Base-by-base conservation (phyloP, 1,140 invertebrate genomes). In the Drosophila santomea region DNA sequence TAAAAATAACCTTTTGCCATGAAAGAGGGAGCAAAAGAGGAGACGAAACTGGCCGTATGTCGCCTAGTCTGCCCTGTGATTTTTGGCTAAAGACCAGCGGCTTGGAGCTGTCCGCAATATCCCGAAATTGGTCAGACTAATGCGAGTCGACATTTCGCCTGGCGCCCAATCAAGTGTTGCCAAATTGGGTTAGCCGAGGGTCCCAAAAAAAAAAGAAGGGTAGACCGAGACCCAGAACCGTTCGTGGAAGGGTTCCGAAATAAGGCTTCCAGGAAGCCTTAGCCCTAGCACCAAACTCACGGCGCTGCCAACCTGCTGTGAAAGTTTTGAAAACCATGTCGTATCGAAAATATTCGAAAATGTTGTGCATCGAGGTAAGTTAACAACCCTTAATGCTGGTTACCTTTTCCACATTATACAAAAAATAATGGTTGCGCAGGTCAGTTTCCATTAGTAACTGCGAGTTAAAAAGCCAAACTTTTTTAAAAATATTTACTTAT, bases 81-180 rank as follows among this genome's bases (percentile, higher is more conserved):
- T 77, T 80, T 54, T 69, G 57, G 84, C 83, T 91, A 91, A 91
- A 91, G 89, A 91, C 89, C 90, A 90, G 90, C 84, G 85, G 89
- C 90, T 89, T 82, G 76, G 63, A 89, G 72, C 88, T 91, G 89
- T 91, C 88, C 73, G 74, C 58, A 75, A 43, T 54, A 82, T 75
- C 63, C 64, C 43, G 28, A 67, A 58, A 59, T 67, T 54, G 63
- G 68, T 23, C 44, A 62, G 61, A 32, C 80, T 88, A 86, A 90
- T 90, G 54, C 56, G 71, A 62, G 63, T 67, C 75, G 78, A 89
- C 79, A 79, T 72, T 76, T 91, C 79, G 69, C 78, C 85, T 83
- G 90, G 90, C 90, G 90, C 90, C 90, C 90, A 91, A 91, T 91
- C 90, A 89, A 91, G 90, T 91, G 90, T 91, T 91, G 78, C 75